Evolutionary conservation across 2,888 invertebrate species (phyloP), one percentile per base, ranked within the genome.

Genomic region (Amblyjoppa proteus): DNA sequence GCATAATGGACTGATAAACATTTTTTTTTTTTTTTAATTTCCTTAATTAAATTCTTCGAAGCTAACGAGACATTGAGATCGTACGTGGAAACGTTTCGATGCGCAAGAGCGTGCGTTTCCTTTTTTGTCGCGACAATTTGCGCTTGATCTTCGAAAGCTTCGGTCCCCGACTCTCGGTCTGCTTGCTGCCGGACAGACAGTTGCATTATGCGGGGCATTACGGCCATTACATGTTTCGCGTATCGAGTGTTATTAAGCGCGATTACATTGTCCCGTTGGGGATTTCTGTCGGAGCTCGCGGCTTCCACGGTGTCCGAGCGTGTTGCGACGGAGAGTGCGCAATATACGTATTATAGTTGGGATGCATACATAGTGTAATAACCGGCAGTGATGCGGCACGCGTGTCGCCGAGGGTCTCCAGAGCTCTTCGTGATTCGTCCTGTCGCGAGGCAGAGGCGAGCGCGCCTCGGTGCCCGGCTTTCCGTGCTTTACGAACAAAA

Each of bases 221-320:
- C 89, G 90, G 89, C 89, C 90, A 91, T 91, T 90, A 91, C 92
- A 90, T 88, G 91, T 89, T 82, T 90, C 89, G 88, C 89, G 3
- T 49, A 90, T 92, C 91, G 90, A 91, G 91, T 90, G 91, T 91
- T 91, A 92, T 92, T 92, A 91, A 92, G 91, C 90, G 91, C 91
- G 92, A 92, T 93, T 93, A 92, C 90, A 90, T 91, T 89, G 90
- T 90, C 88, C 90, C 89, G 89, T 88, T 88, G 80, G 83, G 85
- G 73, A 76, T 82, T 82, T 79, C 41, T 73, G 66, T 86, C 70
- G 69, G 77, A 77, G n/a, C 66, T 70, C 81, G 45, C 81, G 45
- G 76, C 70, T 84, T 81, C 81, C 51, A 70, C 34, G 74, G 79
- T 78, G 2, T 58, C 58, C 51, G 51, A 51, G 51, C 25, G 66